Conservation (phyloP, 2,797 vertebrate genomes). For the Chromis chromis region DNA sequence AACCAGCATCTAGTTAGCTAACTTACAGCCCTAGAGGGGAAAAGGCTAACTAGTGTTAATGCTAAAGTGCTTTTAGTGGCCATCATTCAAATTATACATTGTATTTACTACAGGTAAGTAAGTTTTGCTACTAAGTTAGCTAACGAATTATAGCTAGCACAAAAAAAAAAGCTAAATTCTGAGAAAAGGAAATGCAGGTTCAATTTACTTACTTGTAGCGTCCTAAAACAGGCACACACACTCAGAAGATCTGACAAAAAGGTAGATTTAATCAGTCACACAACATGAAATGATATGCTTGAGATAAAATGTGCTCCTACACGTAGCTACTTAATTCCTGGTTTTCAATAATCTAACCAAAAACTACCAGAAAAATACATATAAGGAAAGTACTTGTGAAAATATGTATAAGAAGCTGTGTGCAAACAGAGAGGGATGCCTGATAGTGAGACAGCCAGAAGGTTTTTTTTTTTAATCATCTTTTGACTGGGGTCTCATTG, state of each 20-base stretch:
- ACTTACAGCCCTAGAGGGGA: neutral
- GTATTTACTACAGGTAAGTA: too few species aligned
- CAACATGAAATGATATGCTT: too few species aligned
- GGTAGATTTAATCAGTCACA: too few species aligned
- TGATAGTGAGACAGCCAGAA: neutral
- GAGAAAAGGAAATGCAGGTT: neutral
- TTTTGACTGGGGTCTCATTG: neutral
- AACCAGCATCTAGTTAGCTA: neutral
- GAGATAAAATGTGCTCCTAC: too few species aligned
- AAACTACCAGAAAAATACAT: constrained; percentile 4
- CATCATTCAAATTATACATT: neutral
- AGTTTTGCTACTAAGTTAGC: neutral
- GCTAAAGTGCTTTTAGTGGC: neutral
- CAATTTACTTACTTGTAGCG: neutral
- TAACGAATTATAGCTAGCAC: neutral
- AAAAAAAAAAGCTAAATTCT: neutral
- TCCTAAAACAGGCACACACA: neutral
- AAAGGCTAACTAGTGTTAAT: neutral
- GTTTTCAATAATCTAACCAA: neutral
- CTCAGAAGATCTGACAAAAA: neutral
- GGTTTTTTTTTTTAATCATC: constrained; percentile 6
- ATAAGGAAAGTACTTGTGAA: neutral
- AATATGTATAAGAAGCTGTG: neutral
- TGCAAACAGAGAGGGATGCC: neutral
- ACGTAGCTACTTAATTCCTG: neutral